Conservation (phyloP, 2,888 invertebrate genomes). For the Eustalomyia histrio region DNA sequence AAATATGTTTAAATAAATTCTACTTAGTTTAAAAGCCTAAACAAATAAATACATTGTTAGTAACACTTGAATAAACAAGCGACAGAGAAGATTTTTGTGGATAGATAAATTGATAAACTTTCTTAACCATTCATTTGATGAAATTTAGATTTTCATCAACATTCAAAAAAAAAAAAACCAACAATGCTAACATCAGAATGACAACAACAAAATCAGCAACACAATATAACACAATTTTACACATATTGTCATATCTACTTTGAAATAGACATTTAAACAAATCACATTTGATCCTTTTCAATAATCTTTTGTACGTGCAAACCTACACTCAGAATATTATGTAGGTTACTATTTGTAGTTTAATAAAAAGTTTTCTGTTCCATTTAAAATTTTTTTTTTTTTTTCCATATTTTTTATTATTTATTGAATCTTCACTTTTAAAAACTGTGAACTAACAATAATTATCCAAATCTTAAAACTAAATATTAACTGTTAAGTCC, state of each 20-base stretch:
- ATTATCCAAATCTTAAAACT: too few species aligned
- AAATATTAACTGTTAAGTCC: too few species aligned
- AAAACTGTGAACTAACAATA: too few species aligned
- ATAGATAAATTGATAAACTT: not conserved
- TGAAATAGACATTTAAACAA: constrained; percentile 47
- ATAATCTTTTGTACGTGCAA: constrained; percentile 63
- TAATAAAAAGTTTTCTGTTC: too few species aligned
- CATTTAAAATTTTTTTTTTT: too few species aligned
- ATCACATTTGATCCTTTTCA: constrained; percentile 69
- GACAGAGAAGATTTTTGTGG: not conserved
- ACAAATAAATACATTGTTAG: not conserved
- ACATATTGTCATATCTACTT: constrained; percentile 14
- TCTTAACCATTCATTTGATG: constrained; percentile 11
- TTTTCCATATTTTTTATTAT: too few species aligned
- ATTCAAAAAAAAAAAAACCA: not conserved
- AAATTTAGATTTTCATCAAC: constrained; percentile 28
- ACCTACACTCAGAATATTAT: too few species aligned
- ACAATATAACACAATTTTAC: not conserved
- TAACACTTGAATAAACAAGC: not conserved
- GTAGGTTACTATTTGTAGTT: too few species aligned
- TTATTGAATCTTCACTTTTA: too few species aligned
- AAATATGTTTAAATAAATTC: too few species aligned
- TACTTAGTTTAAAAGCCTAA: too few species aligned
- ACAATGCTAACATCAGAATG: constrained; percentile 18
- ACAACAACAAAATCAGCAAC: constrained; percentile 12